A percentile compares a stretch with the other conserved stretches of the same genome.
phyloP scores from a whole-genome alignment of 2,797 vertebrate genomes.

The Neosilurus mollespiculum region DNA sequence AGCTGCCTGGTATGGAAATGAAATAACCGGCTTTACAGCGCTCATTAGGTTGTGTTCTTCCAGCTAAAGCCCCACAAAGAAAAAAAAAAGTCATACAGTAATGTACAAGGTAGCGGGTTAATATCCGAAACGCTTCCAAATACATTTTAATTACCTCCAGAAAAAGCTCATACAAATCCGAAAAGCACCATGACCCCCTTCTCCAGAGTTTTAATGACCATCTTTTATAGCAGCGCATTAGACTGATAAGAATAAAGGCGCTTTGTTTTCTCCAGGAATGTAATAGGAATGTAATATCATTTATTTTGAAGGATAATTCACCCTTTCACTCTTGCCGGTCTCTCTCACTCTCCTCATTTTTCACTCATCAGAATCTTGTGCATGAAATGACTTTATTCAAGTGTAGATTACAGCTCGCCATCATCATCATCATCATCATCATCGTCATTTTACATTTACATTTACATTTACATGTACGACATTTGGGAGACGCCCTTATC shows the following conservation, averaged over 20 bases:
- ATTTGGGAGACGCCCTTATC: no score
- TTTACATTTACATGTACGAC: no score
- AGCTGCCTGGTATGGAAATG: slow-evolving; percentile 48
- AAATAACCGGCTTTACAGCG: slow-evolving; percentile 32
- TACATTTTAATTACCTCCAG: slow-evolving; percentile 59
- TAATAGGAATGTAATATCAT: slow-evolving; percentile 52
- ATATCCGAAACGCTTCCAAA: slow-evolving; percentile 58
- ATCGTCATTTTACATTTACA: not conserved
- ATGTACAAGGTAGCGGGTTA: slow-evolving; percentile 43
- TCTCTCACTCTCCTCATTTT: slow-evolving; percentile 8
- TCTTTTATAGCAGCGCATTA: slow-evolving; percentile 59
- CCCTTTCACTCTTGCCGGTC: not conserved
- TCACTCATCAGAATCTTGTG: slow-evolving; percentile 8
- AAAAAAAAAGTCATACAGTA: slow-evolving; percentile 9
- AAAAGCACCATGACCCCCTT: slow-evolving; percentile 57
- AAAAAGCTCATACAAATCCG: slow-evolving; percentile 57
- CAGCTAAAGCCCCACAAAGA: not conserved
- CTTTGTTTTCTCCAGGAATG: slow-evolving; percentile 57
- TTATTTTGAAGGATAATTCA: slow-evolving; percentile 55
- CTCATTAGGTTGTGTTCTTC: slow-evolving; percentile 39
- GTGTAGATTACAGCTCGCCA: slow-evolving; percentile 36
- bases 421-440: slow-evolving; percentile 1
- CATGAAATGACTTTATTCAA: slow-evolving; percentile 52
- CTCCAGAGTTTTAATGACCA: slow-evolving; percentile 59
- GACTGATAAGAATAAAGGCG: slow-evolving; percentile 57